phyloP scores from a whole-genome alignment of 2,113 vertebrate species.

The Cinclus cinclus region DNA sequence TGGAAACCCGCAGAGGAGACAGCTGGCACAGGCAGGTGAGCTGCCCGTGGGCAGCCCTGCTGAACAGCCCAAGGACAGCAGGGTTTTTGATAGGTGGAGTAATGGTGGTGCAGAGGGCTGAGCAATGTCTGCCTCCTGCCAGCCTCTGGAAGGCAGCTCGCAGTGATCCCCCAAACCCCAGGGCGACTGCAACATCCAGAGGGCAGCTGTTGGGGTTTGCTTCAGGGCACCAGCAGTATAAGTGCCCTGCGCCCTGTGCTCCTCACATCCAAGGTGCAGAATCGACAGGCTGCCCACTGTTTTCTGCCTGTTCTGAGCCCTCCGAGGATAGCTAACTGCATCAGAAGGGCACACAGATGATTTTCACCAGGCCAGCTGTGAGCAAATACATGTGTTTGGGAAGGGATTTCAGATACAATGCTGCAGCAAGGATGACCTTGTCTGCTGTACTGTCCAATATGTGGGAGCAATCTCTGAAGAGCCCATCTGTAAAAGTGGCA shows the following conservation, averaged over 20 bases:
- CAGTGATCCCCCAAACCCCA: not conserved
- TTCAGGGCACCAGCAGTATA: not conserved
- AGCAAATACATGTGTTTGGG: not conserved
- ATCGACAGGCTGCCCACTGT: not conserved
- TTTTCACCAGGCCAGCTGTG: not conserved
- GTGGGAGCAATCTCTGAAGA: not conserved
- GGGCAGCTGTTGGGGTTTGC: rapidly evolving
- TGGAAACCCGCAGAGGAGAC: rapidly evolving
- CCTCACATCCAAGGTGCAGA: not conserved
- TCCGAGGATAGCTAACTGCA: not conserved
- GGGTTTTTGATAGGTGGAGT: not conserved
- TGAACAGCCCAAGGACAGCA: not conserved
- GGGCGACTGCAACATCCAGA: rapidly evolving
- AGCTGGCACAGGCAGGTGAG: rapidly evolving
- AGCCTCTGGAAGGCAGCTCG: not conserved
- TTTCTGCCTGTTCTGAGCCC: not conserved
- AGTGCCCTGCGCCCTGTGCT: not conserved
- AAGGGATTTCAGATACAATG: not conserved
- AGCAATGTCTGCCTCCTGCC: not conserved
- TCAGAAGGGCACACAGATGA: not conserved
- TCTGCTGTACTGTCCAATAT: not conserved
- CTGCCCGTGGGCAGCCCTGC: not conserved
- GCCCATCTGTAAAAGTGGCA: not conserved
- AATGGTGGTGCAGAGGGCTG: not conserved
- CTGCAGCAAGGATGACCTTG: not conserved